Percentiles rank a stretch among this genome's conserved stretches.
Evolutionary conservation across 2,888 invertebrate species (phyloP).

Genomic region (Oxystoma pomonae): DNA sequence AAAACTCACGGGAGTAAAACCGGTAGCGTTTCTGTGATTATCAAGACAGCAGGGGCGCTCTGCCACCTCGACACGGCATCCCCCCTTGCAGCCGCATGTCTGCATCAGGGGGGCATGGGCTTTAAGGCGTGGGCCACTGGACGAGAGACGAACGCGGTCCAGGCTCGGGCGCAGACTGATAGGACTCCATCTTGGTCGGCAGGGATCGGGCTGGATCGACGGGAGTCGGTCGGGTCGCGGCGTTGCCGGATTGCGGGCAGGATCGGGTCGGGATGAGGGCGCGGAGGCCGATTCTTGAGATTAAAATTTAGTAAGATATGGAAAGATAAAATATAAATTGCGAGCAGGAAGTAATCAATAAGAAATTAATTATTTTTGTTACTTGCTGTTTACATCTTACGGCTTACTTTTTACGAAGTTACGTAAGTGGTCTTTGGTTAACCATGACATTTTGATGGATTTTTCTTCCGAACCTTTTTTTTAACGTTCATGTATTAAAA

Average conservation of each 20-base stretch:
- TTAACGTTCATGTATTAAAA: too few relatives aligned
- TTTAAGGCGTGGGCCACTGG: neutral
- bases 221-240: conserved; percentile 37
- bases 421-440: too few relatives aligned
- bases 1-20: too few relatives aligned
- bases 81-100: neutral
- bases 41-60: conserved; percentile 49
- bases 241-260: neutral
- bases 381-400: conserved; percentile 34
- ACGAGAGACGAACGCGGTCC: neutral
- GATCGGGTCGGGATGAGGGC: neutral
- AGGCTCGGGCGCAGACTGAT: neutral
- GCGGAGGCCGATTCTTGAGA: neutral
- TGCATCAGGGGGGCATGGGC: neutral
- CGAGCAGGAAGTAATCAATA: too few relatives aligned
- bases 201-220: conserved; percentile 38
- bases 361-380: too few relatives aligned
- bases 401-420: too few relatives aligned
- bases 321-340: too few relatives aligned
- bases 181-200: neutral
- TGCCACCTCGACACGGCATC: conserved; percentile 19
- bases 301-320: too few relatives aligned
- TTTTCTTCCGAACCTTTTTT: too few relatives aligned
- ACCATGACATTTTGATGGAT: too few relatives aligned
- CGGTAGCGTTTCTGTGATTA: neutral